Conservation (phyloP, 2,113 vertebrate species). For the Apeltes quadracus region DNA sequence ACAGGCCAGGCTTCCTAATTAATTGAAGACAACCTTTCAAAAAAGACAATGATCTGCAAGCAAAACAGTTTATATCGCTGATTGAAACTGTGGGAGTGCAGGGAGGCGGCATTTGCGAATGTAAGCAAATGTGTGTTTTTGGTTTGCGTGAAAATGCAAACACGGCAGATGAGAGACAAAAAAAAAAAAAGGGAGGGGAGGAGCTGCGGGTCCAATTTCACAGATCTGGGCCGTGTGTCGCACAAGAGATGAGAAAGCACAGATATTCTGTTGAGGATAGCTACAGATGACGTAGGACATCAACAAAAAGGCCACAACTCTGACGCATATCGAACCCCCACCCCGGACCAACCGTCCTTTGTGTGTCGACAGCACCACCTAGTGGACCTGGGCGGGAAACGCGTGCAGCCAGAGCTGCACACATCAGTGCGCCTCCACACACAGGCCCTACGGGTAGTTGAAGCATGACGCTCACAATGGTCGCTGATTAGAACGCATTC, state of each 20-base stretch:
- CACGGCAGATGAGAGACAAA: conserved; percentile 28
- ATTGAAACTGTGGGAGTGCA: background rate
- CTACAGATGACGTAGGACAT: no score
- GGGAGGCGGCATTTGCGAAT: conserved; percentile 5
- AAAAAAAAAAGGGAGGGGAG: conserved; percentile 5
- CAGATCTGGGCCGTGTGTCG: conserved; percentile 5
- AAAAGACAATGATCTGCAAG: background rate
- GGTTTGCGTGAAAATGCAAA: conserved; percentile 40
- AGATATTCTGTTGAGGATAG: background rate
- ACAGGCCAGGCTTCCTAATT: background rate
- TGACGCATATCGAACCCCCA: no score
- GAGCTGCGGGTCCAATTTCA: conserved; percentile 27
- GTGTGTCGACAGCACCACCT: conserved; percentile 35
- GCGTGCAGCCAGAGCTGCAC: background rate
- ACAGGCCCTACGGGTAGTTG: conserved; percentile 8
- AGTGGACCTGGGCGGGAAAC: conserved; percentile 10
- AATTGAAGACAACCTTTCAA: background rate
- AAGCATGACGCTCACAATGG: conserved; percentile 21
- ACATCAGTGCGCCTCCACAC: background rate
- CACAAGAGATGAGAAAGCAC: background rate
- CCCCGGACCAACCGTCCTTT: background rate
- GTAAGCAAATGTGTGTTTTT: conserved; percentile 45
- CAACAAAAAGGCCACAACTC: no score
- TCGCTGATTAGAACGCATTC: conserved; percentile 2
- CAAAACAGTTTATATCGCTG: background rate